Base-by-base conservation (phyloP, 2,797 vertebrate genomes). In the Capromys pilorides region DNA sequence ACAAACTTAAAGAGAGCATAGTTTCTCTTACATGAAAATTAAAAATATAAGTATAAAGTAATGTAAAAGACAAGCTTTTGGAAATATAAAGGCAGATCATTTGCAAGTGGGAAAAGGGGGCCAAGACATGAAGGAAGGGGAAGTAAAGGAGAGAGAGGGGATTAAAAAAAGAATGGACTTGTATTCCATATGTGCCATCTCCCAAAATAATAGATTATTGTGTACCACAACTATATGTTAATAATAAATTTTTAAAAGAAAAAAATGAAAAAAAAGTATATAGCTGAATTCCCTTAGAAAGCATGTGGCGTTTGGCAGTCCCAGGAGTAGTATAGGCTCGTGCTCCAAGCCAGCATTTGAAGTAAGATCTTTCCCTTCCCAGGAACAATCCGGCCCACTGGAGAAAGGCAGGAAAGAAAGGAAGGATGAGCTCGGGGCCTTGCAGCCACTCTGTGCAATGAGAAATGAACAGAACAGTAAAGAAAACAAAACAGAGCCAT, bases 291-390 rank as follows among this genome's bases (percentile, higher is more conserved):
- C 54, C 69, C 7, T 81, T 69, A 59, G 64, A 88, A 95, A 86
- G 3, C 18, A 28, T 51, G 5, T 6, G 36, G 7, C 64, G 24
- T 36, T 92, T 62, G 86, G 31, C 45, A 77, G 61, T 61, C 73
- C 41, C 31, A 26, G 18, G 26, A 91, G 33, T 51, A 88, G 26
- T 66, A 26, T 13, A 24, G 77, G 31, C 92, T 18, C 10, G 36
- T 78, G 22, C 79, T 36, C 36, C 90, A 83, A 45, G 28, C 10
- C 39, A 95, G 69, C 31, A 69, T 77, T 41, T 93, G 59, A 94
- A 39, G 33, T 10, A 80, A 79, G 26, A 26, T 33, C 21, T 90
- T 59, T 62, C 22, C 28, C 28, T 41, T 82, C 49, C 51, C 9
- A 19, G 75, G 36, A 73, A 88, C 54, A 77, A 62, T 86, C 22